Base-by-base conservation (phyloP, 2,113 vertebrate species). In the Centrocercus urophasianus region DNA sequence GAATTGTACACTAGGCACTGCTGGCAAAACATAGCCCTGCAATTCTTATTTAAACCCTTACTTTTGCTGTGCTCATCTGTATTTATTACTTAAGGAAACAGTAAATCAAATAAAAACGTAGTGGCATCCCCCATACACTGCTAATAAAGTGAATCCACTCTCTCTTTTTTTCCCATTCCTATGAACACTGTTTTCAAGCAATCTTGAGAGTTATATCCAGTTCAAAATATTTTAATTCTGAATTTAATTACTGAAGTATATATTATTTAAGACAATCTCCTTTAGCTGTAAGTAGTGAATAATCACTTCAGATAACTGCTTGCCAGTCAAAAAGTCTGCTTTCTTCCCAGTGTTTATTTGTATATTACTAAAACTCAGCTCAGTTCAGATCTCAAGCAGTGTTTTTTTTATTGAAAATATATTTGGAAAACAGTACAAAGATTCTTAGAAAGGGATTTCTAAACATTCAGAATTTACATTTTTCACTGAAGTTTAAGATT, bases 31-130 rank as follows among this genome's bases (percentile, higher is more conserved):
- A 89, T 36, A 91, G 25, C 65, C 69, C 66, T 81, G 80, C 73
- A 90, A 38, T 93, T 95, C 90, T 96, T 91, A 84, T 75, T 96
- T 95, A 94, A 96, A 96, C 48, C 57, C 86, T 40, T 88, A 76
- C 79, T 89, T 83, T 66, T 91, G 73, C 79, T 81, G 48, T 72
- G 30, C 59, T 93, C 52, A 83, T 86, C 79, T 95, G 5, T 88
- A 93, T 95, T 95, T 96, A 94, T 95, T 93, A 91, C 40, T 75
- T 95, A 84, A 94, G 73, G 48, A 97, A 88, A 76, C 65, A 54
- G 47, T 94, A 95, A 90, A 95, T 91, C 60, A 88, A 89, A 86
- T 71, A 56, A 91, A 89, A 91, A 72, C 54, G 36, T 88, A 69
- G 72, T 42, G 16, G 24, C 80, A 72, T 75, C 69, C 82, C 30